A percentile compares a stretch with the other conserved stretches of the same genome.
Conservation (phyloP, 2,888 invertebrate genomes). For the Cheilosia grossa region DNA sequence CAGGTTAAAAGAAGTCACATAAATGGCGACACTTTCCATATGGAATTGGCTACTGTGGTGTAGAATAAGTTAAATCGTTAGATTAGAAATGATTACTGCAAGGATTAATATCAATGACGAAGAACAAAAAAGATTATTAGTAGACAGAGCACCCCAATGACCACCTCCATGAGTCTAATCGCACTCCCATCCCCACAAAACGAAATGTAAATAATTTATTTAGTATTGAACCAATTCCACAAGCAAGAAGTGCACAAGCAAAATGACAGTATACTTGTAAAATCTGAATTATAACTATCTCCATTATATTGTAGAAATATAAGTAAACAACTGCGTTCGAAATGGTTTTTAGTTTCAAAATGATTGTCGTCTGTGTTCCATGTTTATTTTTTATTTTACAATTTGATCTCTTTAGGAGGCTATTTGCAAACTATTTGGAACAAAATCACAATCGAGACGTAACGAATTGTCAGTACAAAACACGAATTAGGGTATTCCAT, state of each 20-base stretch:
- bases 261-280: slow-evolving; percentile 37
- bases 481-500: slow-evolving; percentile 8
- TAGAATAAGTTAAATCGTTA: too few relatives aligned
- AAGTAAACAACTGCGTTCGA: slow-evolving; percentile 19
- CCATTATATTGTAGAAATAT: slow-evolving; percentile 8
- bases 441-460: background rate
- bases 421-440: slow-evolving; percentile 5
- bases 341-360: slow-evolving; percentile 22
- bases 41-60: too few relatives aligned
- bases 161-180: slow-evolving; percentile 39
- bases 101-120: too few relatives aligned
- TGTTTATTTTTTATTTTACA: slow-evolving; percentile 16
- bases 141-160: slow-evolving; percentile 52
- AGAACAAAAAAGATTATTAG: too few relatives aligned
- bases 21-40: too few relatives aligned
- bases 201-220: slow-evolving; percentile 62
- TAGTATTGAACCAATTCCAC: slow-evolving; percentile 33
- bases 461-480: slow-evolving; percentile 21
- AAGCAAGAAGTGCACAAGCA: background rate
- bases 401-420: slow-evolving; percentile 6
- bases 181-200: background rate
- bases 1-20: too few relatives aligned
- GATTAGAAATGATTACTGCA: too few relatives aligned
- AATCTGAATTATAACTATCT: slow-evolving; percentile 30
- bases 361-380: slow-evolving; percentile 12